Base-by-base conservation (phyloP, 2,797 vertebrate genomes). In the Siniperca scherzeri region DNA sequence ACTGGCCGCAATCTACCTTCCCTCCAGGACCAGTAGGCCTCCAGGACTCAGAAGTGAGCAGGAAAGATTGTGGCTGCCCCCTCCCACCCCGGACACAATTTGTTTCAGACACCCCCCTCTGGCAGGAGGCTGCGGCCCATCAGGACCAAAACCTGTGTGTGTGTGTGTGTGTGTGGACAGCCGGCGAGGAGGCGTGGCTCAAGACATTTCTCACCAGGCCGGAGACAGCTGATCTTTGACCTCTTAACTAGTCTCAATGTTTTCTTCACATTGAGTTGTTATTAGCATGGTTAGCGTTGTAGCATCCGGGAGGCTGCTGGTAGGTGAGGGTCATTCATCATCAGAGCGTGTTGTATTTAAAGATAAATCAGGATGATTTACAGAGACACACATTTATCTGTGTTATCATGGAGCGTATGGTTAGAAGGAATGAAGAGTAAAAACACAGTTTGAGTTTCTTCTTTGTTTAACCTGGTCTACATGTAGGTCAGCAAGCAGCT, bases 191-290 rank as follows among this genome's bases (percentile, higher is more conserved):
- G 89, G 85, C 50, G 81, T 83, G 80, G 60, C 44, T 25, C 3
- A 10, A 60, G 9, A 67, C 78, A 87, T 90, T 84, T 78, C 30
- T 88, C 85, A 84, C 66, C 60, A 17, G 36, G 21, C 61, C 0
- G 6, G 10, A n/a, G 60, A 59, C 78, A 61, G 82, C 66, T n/a
- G 75, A 85, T n/a, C 88, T 85, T 75, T 87, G 73, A 80, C 90
- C 82, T 56, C 48, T 83, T 87, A 74, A 84, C 74, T 80, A 12
- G 2, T 33, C 84, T 69, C 77, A 69, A 77, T 85, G 80, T 83
- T 89, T 77, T 60, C 68, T 52, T 46, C 66, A 57, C 52, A 59
- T 14, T 67, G 48, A 48, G 42, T 69, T 74, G 74, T 77, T 77
- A 66, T 85, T 75, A 70, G 69, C 59, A 12, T 57, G 12, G 53